phyloP scores from a whole-genome alignment of 2,113 vertebrate species.

The Lasiurus cinereus region DNA sequence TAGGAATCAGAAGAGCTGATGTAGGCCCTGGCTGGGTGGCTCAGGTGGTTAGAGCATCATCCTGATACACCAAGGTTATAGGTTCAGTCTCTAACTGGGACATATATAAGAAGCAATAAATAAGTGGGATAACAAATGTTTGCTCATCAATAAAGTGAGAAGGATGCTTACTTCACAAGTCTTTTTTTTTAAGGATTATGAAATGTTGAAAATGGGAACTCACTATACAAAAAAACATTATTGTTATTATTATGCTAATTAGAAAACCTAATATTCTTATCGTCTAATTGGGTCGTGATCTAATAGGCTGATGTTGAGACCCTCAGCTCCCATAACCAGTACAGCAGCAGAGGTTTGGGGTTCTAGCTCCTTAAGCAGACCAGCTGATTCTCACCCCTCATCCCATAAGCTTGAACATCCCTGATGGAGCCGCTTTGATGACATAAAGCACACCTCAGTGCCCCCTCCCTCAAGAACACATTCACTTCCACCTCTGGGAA shows the following conservation, averaged over 20 bases:
- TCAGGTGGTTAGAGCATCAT: neutral
- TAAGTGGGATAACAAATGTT: neutral
- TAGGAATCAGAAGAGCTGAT: neutral
- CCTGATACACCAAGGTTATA: neutral
- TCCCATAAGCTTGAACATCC: neutral
- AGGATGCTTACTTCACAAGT: neutral
- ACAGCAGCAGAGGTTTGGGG: neutral
- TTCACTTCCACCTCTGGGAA: neutral
- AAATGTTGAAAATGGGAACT: slow-evolving; percentile 37
- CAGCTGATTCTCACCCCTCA: neutral
- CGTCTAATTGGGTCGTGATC: slow-evolving; percentile 10
- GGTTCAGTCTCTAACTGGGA: neutral
- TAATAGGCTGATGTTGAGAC: neutral
- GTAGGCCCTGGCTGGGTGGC: neutral
- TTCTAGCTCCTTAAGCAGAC: neutral
- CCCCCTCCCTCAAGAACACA: neutral
- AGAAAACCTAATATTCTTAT: neutral
- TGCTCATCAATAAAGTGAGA: slow-evolving; percentile 48
- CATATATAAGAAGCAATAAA: neutral
- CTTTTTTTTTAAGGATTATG: slow-evolving; percentile 44
- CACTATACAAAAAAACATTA: slow-evolving; percentile 35
- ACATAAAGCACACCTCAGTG: neutral
- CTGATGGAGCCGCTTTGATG: neutral
- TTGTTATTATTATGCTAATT: neutral
- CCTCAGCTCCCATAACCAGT: neutral